A percentile compares a stretch with the other conserved stretches of the same genome.
Evolutionary conservation across 2,113 vertebrate species (phyloP).

Genomic region (Xenus cinereus): DNA sequence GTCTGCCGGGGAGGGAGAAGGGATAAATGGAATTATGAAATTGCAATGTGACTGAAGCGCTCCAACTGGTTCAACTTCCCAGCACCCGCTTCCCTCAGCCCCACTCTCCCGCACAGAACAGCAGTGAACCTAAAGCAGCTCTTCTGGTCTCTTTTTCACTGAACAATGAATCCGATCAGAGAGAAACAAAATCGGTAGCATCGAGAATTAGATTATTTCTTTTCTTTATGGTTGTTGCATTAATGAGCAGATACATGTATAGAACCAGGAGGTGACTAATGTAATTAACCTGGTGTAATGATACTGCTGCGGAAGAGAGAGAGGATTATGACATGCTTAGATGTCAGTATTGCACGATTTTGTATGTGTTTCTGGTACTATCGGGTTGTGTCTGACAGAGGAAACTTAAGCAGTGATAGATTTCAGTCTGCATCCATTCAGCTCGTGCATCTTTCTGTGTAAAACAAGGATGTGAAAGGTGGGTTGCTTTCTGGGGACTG

Average conservation of each 20-base stretch:
- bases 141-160: constrained; percentile 1
- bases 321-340: constrained; percentile 37
- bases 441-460: neutral
- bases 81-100: neutral
- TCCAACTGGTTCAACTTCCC: neutral
- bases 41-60: neutral
- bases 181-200: constrained; percentile 43
- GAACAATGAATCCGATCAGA: constrained; percentile 44
- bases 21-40: neutral
- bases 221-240: constrained; percentile 42
- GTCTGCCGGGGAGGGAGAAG: neutral
- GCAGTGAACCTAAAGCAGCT: neutral
- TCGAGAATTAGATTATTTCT: constrained; percentile 18
- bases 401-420: constrained; percentile 47
- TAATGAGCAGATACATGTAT: constrained; percentile 55
- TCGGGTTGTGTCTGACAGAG: constrained; percentile 33
- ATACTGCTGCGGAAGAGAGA: constrained; percentile 24
- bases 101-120: neutral
- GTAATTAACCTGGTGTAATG: constrained; percentile 58
- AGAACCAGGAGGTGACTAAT: constrained; percentile 50
- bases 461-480: neutral
- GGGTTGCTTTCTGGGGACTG: neutral
- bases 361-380: neutral
- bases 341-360: constrained; percentile 34
- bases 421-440: constrained; percentile 29